phyloP scores from a whole-genome alignment of 2,888 invertebrate genomes.

The Pollenia griseotomentosa region DNA sequence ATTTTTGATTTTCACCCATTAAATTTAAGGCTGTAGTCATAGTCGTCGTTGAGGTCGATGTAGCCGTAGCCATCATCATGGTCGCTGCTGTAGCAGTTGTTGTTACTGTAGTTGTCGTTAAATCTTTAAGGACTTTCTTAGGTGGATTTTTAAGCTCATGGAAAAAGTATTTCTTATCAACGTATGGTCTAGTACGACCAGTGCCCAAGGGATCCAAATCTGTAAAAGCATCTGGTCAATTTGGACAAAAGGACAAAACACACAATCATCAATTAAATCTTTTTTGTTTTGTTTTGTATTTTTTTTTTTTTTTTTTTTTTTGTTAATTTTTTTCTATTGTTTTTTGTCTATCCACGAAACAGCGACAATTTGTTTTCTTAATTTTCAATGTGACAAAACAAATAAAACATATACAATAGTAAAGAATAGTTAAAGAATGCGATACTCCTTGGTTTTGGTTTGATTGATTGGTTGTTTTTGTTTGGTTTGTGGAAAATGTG shows the following conservation, averaged over 20 bases:
- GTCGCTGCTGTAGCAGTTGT: slow-evolving; percentile 61
- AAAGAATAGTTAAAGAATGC: slow-evolving; percentile 35
- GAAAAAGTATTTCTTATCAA: slow-evolving; percentile 98
- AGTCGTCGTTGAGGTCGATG: slow-evolving; percentile 69
- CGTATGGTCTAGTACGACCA: slow-evolving; percentile 95
- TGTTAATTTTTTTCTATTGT: slow-evolving; percentile 8
- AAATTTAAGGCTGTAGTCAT: slow-evolving; percentile 53
- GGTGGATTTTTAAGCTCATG: slow-evolving; percentile 97
- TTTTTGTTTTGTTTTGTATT: slow-evolving; percentile 12
- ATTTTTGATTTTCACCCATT: slow-evolving; percentile 52
- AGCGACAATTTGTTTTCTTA: slow-evolving; percentile 33
- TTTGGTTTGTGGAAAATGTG: slow-evolving; percentile 43
- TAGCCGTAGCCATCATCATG: slow-evolving; percentile 60
- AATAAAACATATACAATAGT: slow-evolving; percentile 34
- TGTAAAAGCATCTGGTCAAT: slow-evolving; percentile 92
- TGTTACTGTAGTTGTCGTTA: slow-evolving; percentile 82
- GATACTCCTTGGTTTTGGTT: slow-evolving; percentile 26
- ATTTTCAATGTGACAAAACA: slow-evolving; percentile 38
- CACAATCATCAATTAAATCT: slow-evolving; percentile 68
- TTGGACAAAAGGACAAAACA: slow-evolving; percentile 71
- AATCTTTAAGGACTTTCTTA: slow-evolving; percentile 95
- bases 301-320: slow-evolving; percentile 14
- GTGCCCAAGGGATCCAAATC: slow-evolving; percentile 97
- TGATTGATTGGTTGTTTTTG: slow-evolving; percentile 20
- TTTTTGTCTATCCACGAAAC: slow-evolving; percentile 53